Conservation (phyloP, 2,888 invertebrate genomes). For the Cylloceria caligata region DNA sequence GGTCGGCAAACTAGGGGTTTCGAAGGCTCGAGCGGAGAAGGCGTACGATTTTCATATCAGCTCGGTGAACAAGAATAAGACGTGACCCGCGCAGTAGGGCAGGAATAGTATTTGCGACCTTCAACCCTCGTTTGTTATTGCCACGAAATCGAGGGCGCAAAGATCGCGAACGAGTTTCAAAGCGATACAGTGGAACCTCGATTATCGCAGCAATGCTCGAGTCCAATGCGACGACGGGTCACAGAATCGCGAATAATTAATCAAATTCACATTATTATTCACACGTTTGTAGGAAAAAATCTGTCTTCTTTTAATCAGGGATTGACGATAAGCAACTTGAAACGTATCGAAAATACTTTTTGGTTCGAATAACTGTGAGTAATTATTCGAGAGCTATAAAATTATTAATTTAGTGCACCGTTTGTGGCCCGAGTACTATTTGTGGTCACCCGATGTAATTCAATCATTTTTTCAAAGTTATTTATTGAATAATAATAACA, state of each 20-base stretch:
- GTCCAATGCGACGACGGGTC: background rate
- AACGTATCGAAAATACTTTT: no score
- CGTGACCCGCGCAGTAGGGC: conserved; percentile 40
- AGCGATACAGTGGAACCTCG: background rate
- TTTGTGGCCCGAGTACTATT: no score
- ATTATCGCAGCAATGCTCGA: background rate
- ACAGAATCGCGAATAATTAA: background rate
- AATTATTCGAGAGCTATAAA: no score
- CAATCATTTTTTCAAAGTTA: no score
- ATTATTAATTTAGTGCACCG: no score
- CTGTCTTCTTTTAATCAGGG: no score
- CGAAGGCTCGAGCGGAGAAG: conserved; percentile 12
- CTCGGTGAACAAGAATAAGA: conserved; percentile 37
- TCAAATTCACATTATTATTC: background rate
- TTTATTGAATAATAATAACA: no score
- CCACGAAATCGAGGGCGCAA: conserved; percentile 26
- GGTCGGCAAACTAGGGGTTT: conserved; percentile 47
- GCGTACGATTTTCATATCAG: conserved; percentile 47
- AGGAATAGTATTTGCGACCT: conserved; percentile 51
- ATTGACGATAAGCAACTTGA: no score
- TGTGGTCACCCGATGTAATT: no score
- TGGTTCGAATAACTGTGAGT: no score
- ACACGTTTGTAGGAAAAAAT: no score
- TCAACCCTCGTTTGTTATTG: conserved; percentile 40
- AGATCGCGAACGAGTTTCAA: conserved; percentile 9